These are phyloP conservation scores for Todiramphus saurophagus DNA, from an alignment of 2,113 vertebrate genomes.

Conservation along the genomic window DNA sequence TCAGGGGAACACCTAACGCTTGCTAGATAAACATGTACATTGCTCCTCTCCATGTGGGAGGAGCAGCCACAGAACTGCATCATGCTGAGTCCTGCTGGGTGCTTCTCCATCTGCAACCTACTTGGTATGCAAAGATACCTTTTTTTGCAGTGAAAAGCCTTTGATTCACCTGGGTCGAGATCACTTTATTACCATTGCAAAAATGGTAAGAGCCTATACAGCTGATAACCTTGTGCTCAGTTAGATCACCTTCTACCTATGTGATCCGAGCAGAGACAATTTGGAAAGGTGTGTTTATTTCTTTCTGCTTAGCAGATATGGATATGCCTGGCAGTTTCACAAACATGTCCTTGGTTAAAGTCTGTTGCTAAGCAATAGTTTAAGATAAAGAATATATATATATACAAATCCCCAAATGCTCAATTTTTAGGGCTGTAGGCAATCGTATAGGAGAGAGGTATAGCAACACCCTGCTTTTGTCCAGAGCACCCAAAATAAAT, in stretches of 20 bases:
- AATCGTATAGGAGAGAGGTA: background rate
- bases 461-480: background rate
- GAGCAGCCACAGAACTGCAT: background rate
- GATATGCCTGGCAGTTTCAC: slow-evolving; percentile 12
- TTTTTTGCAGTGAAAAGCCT: slow-evolving; percentile 15
- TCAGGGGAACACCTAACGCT: slow-evolving; percentile 25
- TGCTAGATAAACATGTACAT: background rate
- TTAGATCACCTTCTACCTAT: background rate
- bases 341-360: slow-evolving; percentile 40
- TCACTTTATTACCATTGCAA: background rate
- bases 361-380: slow-evolving; percentile 51
- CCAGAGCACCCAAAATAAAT: background rate
- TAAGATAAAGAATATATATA: slow-evolving; percentile 1
- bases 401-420: background rate
- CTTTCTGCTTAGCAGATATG: background rate
- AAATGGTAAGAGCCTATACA: background rate
- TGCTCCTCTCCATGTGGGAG: background rate
- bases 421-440: background rate
- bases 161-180: background rate
- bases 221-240: background rate
- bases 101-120: background rate
- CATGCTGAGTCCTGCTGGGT: background rate
- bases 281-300: slow-evolving; percentile 35
- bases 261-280: background rate
- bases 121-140: slow-evolving; percentile 18